Percentiles rank a stretch among this genome's conserved stretches.
phyloP scores from a whole-genome alignment of 2,888 invertebrate species.

The Chorisops tibialis region DNA sequence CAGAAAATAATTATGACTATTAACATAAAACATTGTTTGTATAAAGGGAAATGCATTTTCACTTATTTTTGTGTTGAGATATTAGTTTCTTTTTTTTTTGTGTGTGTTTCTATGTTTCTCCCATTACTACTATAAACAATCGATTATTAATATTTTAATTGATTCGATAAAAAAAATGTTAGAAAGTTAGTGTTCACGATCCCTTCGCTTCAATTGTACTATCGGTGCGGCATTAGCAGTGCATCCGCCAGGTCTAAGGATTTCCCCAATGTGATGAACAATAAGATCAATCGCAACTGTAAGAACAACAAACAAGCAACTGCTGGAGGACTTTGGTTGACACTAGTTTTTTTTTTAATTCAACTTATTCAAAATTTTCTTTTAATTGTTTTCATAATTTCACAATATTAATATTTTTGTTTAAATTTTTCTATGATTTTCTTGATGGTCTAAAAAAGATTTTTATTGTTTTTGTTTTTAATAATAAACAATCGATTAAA shows the following conservation, averaged over 20 bases:
- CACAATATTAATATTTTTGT: slow-evolving; percentile 3
- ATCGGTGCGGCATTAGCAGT: slow-evolving; percentile 54
- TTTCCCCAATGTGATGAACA: slow-evolving; percentile 98
- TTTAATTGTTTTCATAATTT: slow-evolving; percentile 14
- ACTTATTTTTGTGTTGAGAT: slow-evolving; percentile 13
- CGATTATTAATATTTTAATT: background rate
- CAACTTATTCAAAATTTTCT: slow-evolving; percentile 11
- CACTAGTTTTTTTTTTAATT: slow-evolving; percentile 33
- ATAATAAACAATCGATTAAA: too few relatives aligned
- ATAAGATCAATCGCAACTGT: slow-evolving; percentile 99
- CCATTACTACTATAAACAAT: background rate
- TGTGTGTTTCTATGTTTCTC: background rate
- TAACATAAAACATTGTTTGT: background rate
- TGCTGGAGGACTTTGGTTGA: slow-evolving; percentile 34
- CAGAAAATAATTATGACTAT: background rate
- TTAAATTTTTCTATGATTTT: too few relatives aligned
- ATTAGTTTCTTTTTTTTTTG: too few relatives aligned
- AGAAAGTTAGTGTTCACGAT: slow-evolving; percentile 34
- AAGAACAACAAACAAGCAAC: slow-evolving; percentile 56
- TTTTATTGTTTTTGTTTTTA: too few relatives aligned
- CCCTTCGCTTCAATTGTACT: slow-evolving; percentile 40
- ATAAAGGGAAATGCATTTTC: slow-evolving; percentile 20
- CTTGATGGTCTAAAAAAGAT: too few relatives aligned
- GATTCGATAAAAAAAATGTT: background rate
- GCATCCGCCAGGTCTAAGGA: slow-evolving; percentile 66